These are phyloP conservation scores for Oreohelix idahoensis DNA, from an alignment of 1,140 invertebrate genomes.

Conservation along the genomic window DNA sequence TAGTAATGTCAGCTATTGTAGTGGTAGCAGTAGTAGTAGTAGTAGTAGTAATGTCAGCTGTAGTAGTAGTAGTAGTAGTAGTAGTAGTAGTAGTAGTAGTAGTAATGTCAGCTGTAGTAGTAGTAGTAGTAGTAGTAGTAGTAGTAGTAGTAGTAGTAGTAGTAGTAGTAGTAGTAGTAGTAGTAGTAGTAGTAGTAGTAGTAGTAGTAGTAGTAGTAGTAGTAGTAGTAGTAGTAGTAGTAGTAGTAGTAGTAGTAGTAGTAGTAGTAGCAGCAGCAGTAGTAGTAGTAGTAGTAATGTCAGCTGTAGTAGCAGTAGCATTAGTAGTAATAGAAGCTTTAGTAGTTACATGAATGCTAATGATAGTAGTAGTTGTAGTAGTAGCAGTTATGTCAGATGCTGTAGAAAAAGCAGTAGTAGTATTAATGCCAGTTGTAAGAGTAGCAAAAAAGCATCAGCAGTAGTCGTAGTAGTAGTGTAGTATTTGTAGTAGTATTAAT, in stretches of 20 bases:
- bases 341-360: not conserved
- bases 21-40: not conserved
- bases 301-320: not conserved
- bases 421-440: no score
- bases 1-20: not conserved
- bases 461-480: no score
- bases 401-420: no score
- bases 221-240: slow-evolving; percentile 12
- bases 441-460: no score
- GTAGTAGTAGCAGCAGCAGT: slow-evolving; percentile 1
- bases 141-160: slow-evolving; percentile 15
- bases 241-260: slow-evolving; percentile 25
- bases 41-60: not conserved
- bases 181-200: slow-evolving; percentile 14
- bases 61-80: not conserved
- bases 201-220: not conserved
- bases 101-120: not conserved
- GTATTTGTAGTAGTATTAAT: no score
- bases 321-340: not conserved
- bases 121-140: slow-evolving; percentile 8
- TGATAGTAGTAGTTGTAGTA: not conserved
- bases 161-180: slow-evolving; percentile 21
- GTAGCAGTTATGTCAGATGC: not conserved
- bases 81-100: not conserved
- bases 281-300: not conserved